Conservation (phyloP, 2,797 vertebrate species). For the Oophaga sylvatica region DNA sequence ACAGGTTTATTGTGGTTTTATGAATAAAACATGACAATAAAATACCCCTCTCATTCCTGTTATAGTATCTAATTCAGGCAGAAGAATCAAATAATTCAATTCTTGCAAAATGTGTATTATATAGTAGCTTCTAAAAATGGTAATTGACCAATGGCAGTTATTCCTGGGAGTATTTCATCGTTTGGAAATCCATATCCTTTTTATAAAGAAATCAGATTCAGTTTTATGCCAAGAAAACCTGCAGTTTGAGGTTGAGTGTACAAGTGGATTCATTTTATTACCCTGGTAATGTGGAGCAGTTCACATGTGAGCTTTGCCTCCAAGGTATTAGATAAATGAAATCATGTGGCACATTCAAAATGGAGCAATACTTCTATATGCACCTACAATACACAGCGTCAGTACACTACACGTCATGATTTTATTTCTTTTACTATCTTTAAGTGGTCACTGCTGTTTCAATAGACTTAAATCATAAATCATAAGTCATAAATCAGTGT, state of each 20-base stretch:
- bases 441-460: too few species aligned
- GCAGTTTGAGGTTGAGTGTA: neutral
- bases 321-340: neutral
- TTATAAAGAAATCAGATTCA: neutral
- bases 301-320: conserved; percentile 11
- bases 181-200: neutral
- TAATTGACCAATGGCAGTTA: neutral
- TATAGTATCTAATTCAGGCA: conserved; percentile 16
- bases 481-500: too few species aligned
- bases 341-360: neutral
- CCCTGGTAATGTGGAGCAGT: neutral
- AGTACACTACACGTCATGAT: neutral
- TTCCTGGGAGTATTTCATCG: neutral
- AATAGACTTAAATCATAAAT: too few species aligned
- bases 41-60: conserved; percentile 1
- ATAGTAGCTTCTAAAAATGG: conserved; percentile 6
- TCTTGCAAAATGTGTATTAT: conserved; percentile 19
- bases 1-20: neutral
- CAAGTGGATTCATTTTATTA: neutral
- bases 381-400: neutral
- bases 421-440: neutral
- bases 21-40: conserved; percentile 39
- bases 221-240: neutral
- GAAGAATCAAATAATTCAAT: conserved; percentile 14
- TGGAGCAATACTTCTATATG: neutral